Conservation (phyloP, 2,888 invertebrate species). For the Heliconius sara region DNA sequence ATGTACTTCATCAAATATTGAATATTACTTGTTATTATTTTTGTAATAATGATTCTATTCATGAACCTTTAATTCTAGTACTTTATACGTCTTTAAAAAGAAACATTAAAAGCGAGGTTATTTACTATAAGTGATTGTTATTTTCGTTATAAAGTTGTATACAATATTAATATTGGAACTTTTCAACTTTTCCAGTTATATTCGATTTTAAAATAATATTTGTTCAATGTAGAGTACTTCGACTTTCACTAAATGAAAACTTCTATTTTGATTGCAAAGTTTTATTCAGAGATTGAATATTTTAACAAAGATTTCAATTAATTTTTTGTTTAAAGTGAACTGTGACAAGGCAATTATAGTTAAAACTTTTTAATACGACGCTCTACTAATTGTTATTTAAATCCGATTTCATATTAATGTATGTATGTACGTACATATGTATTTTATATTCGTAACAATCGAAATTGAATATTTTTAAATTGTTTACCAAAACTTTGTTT, state of each 20-base stretch:
- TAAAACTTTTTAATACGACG: constrained; percentile 6
- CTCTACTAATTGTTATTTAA: background rate
- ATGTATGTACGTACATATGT: background rate
- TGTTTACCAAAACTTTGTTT: too few relatives aligned
- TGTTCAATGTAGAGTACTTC: background rate
- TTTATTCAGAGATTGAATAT: background rate
- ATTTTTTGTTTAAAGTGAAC: constrained; percentile 10
- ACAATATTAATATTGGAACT: constrained; percentile 4
- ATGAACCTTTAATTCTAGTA: background rate
- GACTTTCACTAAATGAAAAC: constrained; percentile 4
- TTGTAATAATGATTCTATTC: background rate
- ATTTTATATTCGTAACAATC: background rate
- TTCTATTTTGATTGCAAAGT: constrained; percentile 21
- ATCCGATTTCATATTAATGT: background rate
- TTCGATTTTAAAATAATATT: constrained; percentile 7
- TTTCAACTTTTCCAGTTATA: constrained; percentile 9
- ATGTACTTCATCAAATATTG: background rate
- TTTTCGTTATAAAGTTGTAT: background rate
- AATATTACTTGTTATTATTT: background rate
- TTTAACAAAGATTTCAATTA: constrained; percentile 5
- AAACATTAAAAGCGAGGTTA: constrained; percentile 24
- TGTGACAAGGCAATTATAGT: constrained; percentile 3
- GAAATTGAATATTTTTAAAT: background rate
- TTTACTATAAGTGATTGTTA: background rate
- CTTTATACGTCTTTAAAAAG: background rate